A percentile compares a stretch with the other conserved stretches of the same genome.
Evolutionary conservation across 1,140 invertebrate species (phyloP).

Genomic region (Bombus terrestris): DNA sequence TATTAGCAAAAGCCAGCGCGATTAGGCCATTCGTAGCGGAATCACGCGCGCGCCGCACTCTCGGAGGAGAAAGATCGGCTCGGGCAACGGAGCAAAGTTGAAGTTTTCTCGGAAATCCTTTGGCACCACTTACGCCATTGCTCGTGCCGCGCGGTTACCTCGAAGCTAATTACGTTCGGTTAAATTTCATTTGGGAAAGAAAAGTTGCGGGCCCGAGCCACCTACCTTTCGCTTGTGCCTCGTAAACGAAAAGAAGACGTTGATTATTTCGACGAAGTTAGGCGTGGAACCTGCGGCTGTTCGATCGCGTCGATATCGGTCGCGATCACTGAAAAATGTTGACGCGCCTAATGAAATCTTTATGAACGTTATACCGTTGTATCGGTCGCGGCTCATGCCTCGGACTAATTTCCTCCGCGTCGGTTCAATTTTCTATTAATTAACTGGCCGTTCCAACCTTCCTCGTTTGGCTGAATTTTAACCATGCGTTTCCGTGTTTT

Average conservation of each 20-base stretch:
- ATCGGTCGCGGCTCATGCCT: background rate
- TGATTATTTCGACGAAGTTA: slow-evolving; percentile 3
- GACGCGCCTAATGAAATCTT: slow-evolving; percentile 21
- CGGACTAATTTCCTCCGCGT: background rate
- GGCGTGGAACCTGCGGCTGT: background rate
- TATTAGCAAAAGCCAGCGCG: slow-evolving; percentile 5
- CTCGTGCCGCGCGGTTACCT: background rate
- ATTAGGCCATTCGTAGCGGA: slow-evolving; percentile 18
- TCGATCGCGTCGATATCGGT: background rate
- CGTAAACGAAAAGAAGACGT: background rate
- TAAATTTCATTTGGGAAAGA: slow-evolving; percentile 3
- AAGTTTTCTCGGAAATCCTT: background rate
- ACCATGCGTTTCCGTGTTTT: background rate
- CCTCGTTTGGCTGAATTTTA: background rate
- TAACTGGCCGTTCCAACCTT: background rate
- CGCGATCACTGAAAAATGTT: background rate
- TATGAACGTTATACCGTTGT: background rate
- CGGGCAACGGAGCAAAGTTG: background rate
- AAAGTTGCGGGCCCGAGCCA: background rate
- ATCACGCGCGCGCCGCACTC: background rate
- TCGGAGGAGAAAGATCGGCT: background rate
- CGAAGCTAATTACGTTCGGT: slow-evolving; percentile 1
- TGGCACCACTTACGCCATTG: background rate
- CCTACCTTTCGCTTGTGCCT: background rate
- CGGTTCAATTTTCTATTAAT: slow-evolving; percentile 32